Evolutionary conservation across 64 coral and sea anemone species (phyloP), one percentile per base, ranked within the genome.

Genomic region (Cladopsammia gracilis): DNA sequence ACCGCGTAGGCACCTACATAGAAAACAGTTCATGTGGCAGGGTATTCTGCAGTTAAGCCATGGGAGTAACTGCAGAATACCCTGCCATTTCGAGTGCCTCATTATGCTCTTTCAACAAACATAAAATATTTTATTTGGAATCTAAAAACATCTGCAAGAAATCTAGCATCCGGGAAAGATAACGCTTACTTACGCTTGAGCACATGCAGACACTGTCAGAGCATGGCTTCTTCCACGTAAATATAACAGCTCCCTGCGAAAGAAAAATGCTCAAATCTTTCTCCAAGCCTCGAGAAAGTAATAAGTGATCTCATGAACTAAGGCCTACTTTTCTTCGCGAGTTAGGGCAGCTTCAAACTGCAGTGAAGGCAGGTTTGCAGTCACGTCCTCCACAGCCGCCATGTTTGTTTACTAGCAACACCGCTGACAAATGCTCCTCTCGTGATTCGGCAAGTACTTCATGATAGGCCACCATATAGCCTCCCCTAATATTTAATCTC

Each of bases 341-440:
- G 92, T 88, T 70, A 97, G 75, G 52, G 95, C 95, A 1, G 95
- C 92, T 79, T 97, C 95, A 94, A 97, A 97, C n/a, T 93, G 87
- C 50, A 97, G 71, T 6, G 95, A 91, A 7, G 92, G 92, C n/a
- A 97, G 80, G 24, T 94, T 91, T n/a, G 77, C 84, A 5, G 87
- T 97, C 14, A 97, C 79, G 60, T 97, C 95, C 59, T 97, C 95
- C 4, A 89, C 67, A 0, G 78, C 90, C 95, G 90, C 95, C 95
- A 96, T 96, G 44, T 93, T 96, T 93, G 86, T 96, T 96, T 79
- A 79, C 76, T 58, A 79, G 42, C 58, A 82, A 62, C 58, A 82
- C 78, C 78, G 78, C 78, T 82, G 78, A 64, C 76, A 13, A 34
- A 34, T 34, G 34, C 34, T 34, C 0, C 34, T 34, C 34, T 7